Evolutionary conservation across 1,140 invertebrate genomes (phyloP).

Genomic region (Globodera ellingtonae): DNA sequence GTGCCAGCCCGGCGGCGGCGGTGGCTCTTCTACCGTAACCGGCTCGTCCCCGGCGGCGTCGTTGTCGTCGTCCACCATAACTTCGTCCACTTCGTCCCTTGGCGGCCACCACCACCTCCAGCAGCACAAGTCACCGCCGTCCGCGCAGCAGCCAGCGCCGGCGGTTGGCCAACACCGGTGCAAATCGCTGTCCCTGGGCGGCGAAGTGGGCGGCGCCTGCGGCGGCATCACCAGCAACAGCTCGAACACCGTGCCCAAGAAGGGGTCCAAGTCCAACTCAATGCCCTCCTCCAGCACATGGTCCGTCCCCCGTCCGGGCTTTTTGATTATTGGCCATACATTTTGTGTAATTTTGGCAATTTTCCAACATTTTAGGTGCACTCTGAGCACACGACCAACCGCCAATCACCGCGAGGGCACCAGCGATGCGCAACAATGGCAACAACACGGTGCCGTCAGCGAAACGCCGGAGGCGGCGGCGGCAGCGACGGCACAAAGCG

Average conservation of each 20-base stretch:
- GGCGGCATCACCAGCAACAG: not conserved
- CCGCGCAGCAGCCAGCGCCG: not conserved
- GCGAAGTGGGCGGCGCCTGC: not conserved
- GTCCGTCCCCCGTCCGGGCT: not conserved
- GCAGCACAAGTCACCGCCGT: not conserved
- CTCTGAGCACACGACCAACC: conserved; percentile 5
- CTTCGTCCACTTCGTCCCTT: not conserved
- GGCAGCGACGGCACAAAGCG: not conserved
- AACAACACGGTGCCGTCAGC: too few relatives aligned
- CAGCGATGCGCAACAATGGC: conserved; percentile 5
- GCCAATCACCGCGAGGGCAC: not conserved
- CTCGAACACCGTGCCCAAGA: not conserved
- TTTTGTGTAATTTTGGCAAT: not conserved
- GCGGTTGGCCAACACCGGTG: not conserved
- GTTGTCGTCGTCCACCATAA: too few relatives aligned
- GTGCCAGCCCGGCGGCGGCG: not conserved
- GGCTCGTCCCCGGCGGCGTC: too few relatives aligned
- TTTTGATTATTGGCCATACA: too few relatives aligned
- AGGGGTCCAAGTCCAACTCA: not conserved
- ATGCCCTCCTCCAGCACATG: conserved; percentile 28
- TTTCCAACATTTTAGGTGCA: conserved; percentile 8
- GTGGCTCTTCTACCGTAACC: too few relatives aligned
- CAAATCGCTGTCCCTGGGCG: conserved; percentile 1
- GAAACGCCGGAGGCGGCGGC: not conserved
- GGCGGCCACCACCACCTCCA: too few relatives aligned